phyloP scores from a whole-genome alignment of 2,888 invertebrate genomes.

The Ctena decussata region DNA sequence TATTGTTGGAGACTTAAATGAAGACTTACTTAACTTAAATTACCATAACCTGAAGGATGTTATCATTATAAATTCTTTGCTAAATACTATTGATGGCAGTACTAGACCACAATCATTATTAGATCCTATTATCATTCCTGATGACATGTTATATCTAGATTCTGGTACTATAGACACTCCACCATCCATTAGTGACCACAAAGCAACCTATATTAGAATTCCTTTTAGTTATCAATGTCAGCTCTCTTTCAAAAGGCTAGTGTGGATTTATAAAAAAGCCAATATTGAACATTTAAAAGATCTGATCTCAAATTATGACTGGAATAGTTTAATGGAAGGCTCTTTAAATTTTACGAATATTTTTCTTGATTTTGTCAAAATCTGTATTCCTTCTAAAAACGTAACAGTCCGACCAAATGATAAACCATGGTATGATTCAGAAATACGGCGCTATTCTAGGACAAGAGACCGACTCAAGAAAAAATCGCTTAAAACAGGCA shows the following conservation, averaged over 20 bases:
- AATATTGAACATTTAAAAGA: neutral
- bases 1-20: too few species aligned
- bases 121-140: neutral
- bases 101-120: too few species aligned
- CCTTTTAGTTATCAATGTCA: neutral
- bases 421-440: constrained; percentile 30
- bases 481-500: constrained; percentile 2
- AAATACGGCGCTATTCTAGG: constrained; percentile 3
- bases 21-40: too few species aligned
- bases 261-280: neutral
- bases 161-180: neutral
- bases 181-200: neutral
- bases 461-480: constrained; percentile 17
- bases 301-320: neutral
- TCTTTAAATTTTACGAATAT: neutral
- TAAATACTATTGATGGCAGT: too few species aligned
- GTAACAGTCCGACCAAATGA: constrained; percentile 17
- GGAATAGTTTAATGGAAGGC: neutral
- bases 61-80: too few species aligned
- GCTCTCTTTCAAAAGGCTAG: neutral
- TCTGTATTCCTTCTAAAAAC: constrained; percentile 21
- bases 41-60: too few species aligned
- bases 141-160: neutral
- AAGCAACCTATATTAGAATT: too few species aligned
- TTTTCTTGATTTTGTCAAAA: neutral